Conservation (phyloP, 2,888 invertebrate species). For the Esperia sulphurella region DNA sequence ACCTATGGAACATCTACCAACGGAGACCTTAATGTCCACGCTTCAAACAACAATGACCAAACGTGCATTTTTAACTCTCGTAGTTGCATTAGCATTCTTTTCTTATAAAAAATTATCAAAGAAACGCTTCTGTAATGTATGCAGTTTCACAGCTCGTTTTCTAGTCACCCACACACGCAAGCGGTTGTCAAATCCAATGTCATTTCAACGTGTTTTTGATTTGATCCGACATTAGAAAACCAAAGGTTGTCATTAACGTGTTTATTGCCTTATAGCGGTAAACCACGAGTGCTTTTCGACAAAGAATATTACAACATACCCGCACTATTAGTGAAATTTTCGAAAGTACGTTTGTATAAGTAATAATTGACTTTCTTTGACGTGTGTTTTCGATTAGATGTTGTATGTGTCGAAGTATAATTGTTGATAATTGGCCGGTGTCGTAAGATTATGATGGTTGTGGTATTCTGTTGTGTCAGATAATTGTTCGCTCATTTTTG, state of each 20-base stretch:
- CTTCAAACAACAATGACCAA: too few relatives aligned
- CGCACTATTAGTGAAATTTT: constrained; percentile 33
- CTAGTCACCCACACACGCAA: constrained; percentile 14
- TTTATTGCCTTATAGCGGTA: constrained; percentile 10
- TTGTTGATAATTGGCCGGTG: constrained; percentile 16
- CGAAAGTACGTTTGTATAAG: constrained; percentile 30
- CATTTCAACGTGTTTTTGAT: constrained; percentile 6
- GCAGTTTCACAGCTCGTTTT: constrained; percentile 19
- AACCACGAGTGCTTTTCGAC: constrained; percentile 12
- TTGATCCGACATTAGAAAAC: constrained; percentile 3
- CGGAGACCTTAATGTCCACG: too few relatives aligned
- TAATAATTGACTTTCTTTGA: constrained; percentile 22
- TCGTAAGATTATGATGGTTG: constrained; percentile 4
- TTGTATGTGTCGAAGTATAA: constrained; percentile 14
- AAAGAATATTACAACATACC: constrained; percentile 30
- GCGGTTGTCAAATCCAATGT: constrained; percentile 5
- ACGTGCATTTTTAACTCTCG: too few relatives aligned
- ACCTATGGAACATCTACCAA: too few relatives aligned
- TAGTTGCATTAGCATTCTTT: constrained; percentile 4
- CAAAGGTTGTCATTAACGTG: constrained; percentile 10
- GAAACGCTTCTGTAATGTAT: constrained; percentile 14
- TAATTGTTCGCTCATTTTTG: neutral
- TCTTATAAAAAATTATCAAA: neutral
- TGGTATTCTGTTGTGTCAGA: neutral
- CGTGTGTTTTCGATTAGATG: constrained; percentile 13